A percentile compares a stretch with the other conserved stretches of the same genome.
Conservation (phyloP, 1,140 invertebrate genomes). For the Sycophaga agraensis region DNA sequence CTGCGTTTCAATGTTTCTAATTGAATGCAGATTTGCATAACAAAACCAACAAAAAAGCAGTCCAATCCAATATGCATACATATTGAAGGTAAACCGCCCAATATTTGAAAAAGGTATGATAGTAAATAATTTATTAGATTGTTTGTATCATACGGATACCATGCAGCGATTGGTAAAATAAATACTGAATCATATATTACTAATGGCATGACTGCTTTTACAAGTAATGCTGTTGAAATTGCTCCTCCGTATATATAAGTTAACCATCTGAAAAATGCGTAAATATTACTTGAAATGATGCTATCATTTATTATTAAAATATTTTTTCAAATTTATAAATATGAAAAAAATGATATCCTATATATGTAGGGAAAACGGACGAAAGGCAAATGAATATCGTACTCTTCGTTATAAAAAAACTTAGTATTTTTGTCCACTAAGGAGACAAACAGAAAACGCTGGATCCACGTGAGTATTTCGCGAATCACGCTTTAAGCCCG, state of each 20-base stretch:
- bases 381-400: too few relatives aligned
- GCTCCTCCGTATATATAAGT: conserved; percentile 3
- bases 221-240: not conserved
- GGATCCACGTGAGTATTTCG: too few relatives aligned
- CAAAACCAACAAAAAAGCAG: conserved; percentile 4
- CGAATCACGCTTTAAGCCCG: too few relatives aligned
- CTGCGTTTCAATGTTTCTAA: conserved; percentile 1
- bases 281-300: too few relatives aligned
- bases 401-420: too few relatives aligned
- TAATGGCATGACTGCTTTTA: conserved; percentile 4
- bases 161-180: not conserved
- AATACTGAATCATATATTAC: not conserved
- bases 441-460: too few relatives aligned
- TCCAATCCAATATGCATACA: conserved; percentile 16
- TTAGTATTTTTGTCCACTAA: too few relatives aligned
- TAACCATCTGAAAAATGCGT: not conserved
- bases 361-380: too few relatives aligned
- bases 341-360: too few relatives aligned
- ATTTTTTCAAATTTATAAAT: too few relatives aligned
- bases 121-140: not conserved
- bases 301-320: too few relatives aligned
- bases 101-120: not conserved
- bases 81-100: not conserved
- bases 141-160: conserved; percentile 13
- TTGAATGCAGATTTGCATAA: conserved; percentile 2